These are phyloP conservation scores for Selene dorsalis DNA, from an alignment of 2,797 vertebrate species.

Conservation along the genomic window DNA sequence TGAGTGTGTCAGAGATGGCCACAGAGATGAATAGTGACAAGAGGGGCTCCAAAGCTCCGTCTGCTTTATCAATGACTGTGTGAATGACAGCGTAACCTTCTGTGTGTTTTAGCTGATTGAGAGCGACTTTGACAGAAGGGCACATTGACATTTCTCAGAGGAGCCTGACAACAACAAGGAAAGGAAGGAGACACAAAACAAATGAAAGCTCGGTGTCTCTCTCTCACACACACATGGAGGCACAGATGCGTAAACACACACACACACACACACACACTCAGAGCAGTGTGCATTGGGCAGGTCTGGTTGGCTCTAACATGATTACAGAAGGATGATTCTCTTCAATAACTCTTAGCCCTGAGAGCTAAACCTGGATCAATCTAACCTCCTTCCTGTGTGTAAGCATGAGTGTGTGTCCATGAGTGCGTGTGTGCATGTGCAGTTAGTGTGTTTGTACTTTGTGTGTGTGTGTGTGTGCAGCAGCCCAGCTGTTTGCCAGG, in stretches of 20 bases:
- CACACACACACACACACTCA: conserved; percentile 38
- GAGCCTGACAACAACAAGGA: conserved; percentile 77
- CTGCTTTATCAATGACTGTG: conserved; percentile 74
- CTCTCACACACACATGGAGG: conserved; percentile 33
- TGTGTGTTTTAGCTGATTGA: conserved; percentile 79
- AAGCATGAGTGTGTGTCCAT: conserved; percentile 49
- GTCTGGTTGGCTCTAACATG: conserved; percentile 85
- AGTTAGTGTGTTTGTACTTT: conserved; percentile 34
- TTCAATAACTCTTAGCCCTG: conserved; percentile 89
- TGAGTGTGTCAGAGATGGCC: conserved; percentile 78
- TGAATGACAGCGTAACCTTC: conserved; percentile 84
- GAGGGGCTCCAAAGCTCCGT: conserved; percentile 74
- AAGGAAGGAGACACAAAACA: conserved; percentile 76
- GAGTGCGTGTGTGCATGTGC: conserved; percentile 31
- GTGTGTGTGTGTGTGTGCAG: conserved; percentile 49
- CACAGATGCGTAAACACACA: conserved; percentile 35
- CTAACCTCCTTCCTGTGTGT: conserved; percentile 80
- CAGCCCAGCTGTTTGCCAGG: conserved; percentile 70
- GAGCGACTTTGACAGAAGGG: conserved; percentile 83
- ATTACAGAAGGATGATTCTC: conserved; percentile 87
- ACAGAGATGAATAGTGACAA: conserved; percentile 80
- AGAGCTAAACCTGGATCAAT: conserved; percentile 88
- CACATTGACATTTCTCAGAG: conserved; percentile 83
- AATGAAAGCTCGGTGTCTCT: conserved; percentile 66
- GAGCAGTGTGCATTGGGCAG: conserved; percentile 74